A percentile compares a stretch with the other conserved stretches of the same genome.
Conservation (phyloP, 2,888 invertebrate species). For the Lycocerus yunnanus region DNA sequence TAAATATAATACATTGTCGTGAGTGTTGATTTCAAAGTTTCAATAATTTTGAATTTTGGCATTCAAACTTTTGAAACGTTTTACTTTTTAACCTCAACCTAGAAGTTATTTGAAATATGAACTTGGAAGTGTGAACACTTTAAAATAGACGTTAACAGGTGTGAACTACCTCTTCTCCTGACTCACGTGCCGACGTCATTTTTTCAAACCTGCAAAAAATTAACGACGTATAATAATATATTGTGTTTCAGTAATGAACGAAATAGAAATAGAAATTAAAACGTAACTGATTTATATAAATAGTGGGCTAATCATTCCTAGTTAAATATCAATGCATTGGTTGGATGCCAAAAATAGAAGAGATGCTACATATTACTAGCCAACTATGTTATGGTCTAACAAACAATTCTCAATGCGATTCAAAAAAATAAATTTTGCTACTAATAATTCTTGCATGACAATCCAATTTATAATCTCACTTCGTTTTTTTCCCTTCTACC, state of each 20-base stretch:
- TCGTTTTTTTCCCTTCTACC: too few species aligned
- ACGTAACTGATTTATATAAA: conserved; percentile 56
- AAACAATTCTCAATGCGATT: conserved; percentile 4
- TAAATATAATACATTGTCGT: neutral
- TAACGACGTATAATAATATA: neutral
- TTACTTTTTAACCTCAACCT: conserved; percentile 14
- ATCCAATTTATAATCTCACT: neutral
- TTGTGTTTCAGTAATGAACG: conserved; percentile 10
- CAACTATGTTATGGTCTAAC: conserved; percentile 9
- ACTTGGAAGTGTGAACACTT: conserved; percentile 13
- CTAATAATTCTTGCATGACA: neutral
- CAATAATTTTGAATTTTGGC: neutral
- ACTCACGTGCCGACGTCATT: conserved; percentile 7
- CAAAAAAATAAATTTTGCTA: neutral
- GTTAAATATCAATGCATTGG: conserved; percentile 56
- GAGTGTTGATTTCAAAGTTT: neutral
- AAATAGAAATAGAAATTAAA: conserved; percentile 28
- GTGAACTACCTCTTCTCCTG: conserved; percentile 19
- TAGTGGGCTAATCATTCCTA: conserved; percentile 56
- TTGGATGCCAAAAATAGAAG: conserved; percentile 47
- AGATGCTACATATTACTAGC: conserved; percentile 9
- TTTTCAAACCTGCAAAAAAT: conserved; percentile 6
- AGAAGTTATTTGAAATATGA: conserved; percentile 8
- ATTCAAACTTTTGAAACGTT: neutral
- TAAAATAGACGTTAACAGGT: conserved; percentile 5